Evolutionary conservation across 2,113 vertebrate genomes (phyloP), one percentile per base, ranked within the genome.

Genomic region (Ceuthmochares aereus): DNA sequence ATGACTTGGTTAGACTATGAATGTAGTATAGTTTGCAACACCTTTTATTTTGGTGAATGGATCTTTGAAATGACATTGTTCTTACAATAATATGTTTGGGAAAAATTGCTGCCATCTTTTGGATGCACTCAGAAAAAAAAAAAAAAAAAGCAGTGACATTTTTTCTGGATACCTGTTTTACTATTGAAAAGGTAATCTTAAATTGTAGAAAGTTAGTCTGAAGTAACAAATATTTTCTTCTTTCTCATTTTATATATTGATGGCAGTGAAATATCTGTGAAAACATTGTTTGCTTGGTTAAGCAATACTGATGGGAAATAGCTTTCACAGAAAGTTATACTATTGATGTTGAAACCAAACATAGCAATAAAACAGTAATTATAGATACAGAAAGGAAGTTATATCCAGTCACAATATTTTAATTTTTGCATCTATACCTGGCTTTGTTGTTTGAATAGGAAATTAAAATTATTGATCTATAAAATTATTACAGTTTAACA

Each of bases 51-150:
- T 26, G 6, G 4, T 34, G 8, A 67, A 55, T 5, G 5, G 69
- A 4, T 36, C 40, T 77, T 74, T 12, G 55, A 74, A 88, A 81
- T 55, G 3, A 15, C 5, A 47, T 23, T 1, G 1, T 55, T 85
- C 12, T 45, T 67, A 40, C 1, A 84, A 17, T 26, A 20, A 37
- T 22, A 45, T 25, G 0, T 30, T 56, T 36, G 7, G 26, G 40
- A 74, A 77, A 73, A 89, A 88, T 68, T 92, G 23, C 32, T 95
- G 69, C 21, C 43, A 72, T 78, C 43, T 82, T 92, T 94, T 91
- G 69, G 56, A 81, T 34, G 11, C 1, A 56, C 5, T 64, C 4
- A 52, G 25, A 0, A 5, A 16, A 51, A 30, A 29, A 70, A 25
- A 47, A 78, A 19, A 22, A 7, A 8, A 14, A 67, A 51, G 2